Conservation (phyloP, 2,113 vertebrate species). For the Polyodon spathula region DNA sequence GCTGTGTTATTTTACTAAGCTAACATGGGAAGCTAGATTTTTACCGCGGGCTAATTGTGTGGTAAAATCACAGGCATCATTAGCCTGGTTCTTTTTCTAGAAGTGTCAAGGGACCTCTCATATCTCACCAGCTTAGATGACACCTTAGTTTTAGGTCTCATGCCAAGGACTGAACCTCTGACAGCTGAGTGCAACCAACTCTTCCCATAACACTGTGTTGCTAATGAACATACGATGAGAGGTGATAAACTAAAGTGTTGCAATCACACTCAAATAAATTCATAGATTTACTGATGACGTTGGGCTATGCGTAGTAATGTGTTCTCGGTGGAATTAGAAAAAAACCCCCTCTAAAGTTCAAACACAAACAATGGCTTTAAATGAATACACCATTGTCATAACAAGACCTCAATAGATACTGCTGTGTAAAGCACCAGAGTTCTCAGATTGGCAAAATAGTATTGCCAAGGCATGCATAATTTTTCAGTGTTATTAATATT, state of each 20-base stretch:
- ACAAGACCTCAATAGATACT: constrained; percentile 51
- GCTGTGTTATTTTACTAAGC: too few relatives aligned
- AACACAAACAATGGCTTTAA: constrained; percentile 30
- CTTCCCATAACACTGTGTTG: background rate
- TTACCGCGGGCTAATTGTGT: too few relatives aligned
- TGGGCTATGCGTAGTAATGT: constrained; percentile 3
- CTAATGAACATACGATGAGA: constrained; percentile 5
- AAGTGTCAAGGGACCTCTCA: background rate
- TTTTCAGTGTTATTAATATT: constrained; percentile 25
- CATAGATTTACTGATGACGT: background rate
- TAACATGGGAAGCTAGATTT: too few relatives aligned
- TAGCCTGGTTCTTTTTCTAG: background rate
- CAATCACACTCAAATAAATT: background rate
- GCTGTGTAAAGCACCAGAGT: constrained; percentile 35
- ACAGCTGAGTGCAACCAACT: background rate
- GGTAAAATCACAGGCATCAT: too few relatives aligned
- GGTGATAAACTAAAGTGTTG: constrained; percentile 14
- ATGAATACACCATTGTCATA: constrained; percentile 43
- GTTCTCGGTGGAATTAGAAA: constrained; percentile 9
- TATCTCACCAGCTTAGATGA: background rate
- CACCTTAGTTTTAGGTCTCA: constrained; percentile 1
- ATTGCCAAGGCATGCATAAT: constrained; percentile 35
- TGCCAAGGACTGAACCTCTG: background rate
- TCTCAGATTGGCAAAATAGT: constrained; percentile 39
- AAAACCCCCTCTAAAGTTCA: constrained; percentile 12